A percentile compares a stretch with the other conserved stretches of the same genome.
phyloP scores from a whole-genome alignment of 2,113 vertebrate genomes.

The Otis tarda region DNA sequence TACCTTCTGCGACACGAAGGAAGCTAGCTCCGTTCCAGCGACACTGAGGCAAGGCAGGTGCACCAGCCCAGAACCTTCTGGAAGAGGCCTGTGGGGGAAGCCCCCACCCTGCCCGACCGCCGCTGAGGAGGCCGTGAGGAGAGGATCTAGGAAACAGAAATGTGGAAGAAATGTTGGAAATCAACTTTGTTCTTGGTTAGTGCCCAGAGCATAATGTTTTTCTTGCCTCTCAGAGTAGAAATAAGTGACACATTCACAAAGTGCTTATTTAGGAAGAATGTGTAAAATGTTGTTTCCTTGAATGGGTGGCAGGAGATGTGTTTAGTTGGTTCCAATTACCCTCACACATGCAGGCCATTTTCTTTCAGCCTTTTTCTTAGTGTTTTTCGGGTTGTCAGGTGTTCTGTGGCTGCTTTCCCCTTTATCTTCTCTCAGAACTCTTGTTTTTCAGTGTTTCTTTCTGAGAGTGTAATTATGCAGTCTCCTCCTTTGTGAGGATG shows the following conservation, averaged over 20 bases:
- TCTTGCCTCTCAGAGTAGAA: background rate
- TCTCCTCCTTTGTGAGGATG: background rate
- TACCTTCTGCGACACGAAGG: accelerated
- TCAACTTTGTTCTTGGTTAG: background rate
- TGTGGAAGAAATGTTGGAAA: background rate
- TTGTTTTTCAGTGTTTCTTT: background rate
- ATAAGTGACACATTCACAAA: conserved; percentile 26
- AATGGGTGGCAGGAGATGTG: background rate
- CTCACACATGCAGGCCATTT: background rate
- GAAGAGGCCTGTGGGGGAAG: accelerated
- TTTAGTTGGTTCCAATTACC: background rate
- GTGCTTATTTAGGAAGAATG: background rate
- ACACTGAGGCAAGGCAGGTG: background rate
- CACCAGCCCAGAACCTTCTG: accelerated
- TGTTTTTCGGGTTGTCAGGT: background rate
- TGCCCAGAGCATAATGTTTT: background rate
- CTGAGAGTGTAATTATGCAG: background rate
- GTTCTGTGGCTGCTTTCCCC: background rate
- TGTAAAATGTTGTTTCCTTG: background rate
- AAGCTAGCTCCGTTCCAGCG: accelerated
- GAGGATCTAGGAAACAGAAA: background rate
- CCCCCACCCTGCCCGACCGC: accelerated
- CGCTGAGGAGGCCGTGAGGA: background rate
- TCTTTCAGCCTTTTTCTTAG: background rate
- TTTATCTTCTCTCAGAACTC: background rate